Base-by-base conservation (phyloP, 2,888 invertebrate genomes). In the Xylophagus ater region DNA sequence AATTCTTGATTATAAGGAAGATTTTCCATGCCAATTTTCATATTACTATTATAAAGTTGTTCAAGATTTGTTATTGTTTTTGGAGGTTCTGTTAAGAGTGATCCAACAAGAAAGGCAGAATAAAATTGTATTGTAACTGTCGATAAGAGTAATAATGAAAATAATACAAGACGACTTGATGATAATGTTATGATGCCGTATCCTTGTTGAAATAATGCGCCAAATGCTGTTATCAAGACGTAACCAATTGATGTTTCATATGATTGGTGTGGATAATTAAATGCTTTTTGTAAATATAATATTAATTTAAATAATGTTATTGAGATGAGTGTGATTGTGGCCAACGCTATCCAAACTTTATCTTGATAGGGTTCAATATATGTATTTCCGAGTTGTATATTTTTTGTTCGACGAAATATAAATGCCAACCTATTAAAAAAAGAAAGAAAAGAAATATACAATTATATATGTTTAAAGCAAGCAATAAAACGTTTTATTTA, bases 21-120 rank as follows among this genome's bases (percentile, higher is more conserved):
- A 12, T 35, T 19, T 21, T 35, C 26, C 25, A 35, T 35, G 3
- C 35, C 35, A 4, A 26, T 17, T 5, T 12, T 15, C 12, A 35
- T 10, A 10, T 18, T 12, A 18, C 35, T 35, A 19, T 17, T 12
- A 19, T 17, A 26, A 10, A 35, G 13, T 9, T 25, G 19, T 17
- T 10, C 6, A 18, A 18, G n/a, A 2, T 15, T 18, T 4, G 25
- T 19, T 17, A 35, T 35, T 4, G 13, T 25, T 18, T 35, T 35
- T 4, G 35, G 35, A 17, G 35, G 9, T 8, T 35, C 35, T 4
- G 26, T 17, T 10, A 35, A 26, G 4, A 35, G 12, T 3, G 26
- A 25, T 13, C 21, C 35, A 6, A 35, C 35, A 5, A 35, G 17
- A 12, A 35, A 35, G 17, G 35, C 35, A 7, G 35, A 35, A 26